These are phyloP conservation scores for Zootoca vivipara DNA, from an alignment of 2,113 vertebrate genomes.

Conservation along the genomic window DNA sequence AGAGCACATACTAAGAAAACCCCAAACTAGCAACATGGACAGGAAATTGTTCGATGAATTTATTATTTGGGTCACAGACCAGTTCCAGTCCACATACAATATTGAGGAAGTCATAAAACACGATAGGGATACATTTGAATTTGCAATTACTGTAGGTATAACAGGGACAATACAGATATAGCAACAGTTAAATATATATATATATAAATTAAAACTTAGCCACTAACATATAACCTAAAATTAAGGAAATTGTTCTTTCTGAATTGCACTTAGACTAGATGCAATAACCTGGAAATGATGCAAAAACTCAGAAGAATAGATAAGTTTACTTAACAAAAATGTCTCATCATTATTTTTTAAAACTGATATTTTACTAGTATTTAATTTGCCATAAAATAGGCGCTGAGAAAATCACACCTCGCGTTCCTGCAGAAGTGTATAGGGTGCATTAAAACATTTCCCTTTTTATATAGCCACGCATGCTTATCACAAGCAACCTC, in stretches of 20 bases:
- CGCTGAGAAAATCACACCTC: not conserved
- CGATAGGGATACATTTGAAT: too few species aligned
- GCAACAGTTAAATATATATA: too few species aligned
- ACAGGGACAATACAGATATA: too few species aligned
- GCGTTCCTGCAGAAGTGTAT: not conserved
- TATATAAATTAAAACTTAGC: too few species aligned
- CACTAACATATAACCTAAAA: too few species aligned
- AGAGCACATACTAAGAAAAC: not conserved
- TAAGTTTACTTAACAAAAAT: not conserved
- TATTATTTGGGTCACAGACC: too few species aligned
- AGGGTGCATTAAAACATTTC: not conserved
- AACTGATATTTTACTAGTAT: not conserved
- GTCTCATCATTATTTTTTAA: not conserved
- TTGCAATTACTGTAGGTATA: too few species aligned
- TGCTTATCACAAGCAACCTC: slow-evolving; percentile 22
- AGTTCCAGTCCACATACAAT: too few species aligned
- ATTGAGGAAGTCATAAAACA: too few species aligned
- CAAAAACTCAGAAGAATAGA: not conserved
- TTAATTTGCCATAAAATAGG: not conserved
- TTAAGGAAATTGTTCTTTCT: not conserved
- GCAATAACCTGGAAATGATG: not conserved
- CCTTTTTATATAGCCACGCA: not conserved
- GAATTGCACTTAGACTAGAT: not conserved
- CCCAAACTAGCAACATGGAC: not conserved
- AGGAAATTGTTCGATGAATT: not conserved